Base-by-base conservation (phyloP, 2,888 invertebrate genomes). In the Dicyrtoma fusca region DNA sequence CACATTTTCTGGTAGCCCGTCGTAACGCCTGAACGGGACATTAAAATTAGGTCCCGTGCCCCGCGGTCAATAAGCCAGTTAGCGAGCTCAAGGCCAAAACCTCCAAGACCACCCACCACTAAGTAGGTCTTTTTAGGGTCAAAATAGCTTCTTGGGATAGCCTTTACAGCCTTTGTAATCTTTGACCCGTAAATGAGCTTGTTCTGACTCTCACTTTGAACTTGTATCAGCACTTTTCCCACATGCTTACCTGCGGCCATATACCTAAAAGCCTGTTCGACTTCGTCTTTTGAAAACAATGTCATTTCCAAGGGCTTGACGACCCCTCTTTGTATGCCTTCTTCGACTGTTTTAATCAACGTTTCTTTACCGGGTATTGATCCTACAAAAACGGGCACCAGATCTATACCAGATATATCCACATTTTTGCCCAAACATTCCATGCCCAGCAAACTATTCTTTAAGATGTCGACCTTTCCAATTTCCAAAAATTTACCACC, bases 371-470 rank as follows among this genome's bases (percentile, higher is more conserved):
- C 34, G 3, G 34, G 34, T 8, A 81, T 82, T 1, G 86, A 87
- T 79, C 91, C 87, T 78, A 91, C 93, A 87, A 97, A 94, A 74
- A 98, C 4, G 51, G 94, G 92, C 85, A 98, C 97, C 82, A 98
- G 86, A 53, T 97, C 87, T 78, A 97, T 97, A 85, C 97, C 97
- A 89, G 98, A 95, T 5, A 34, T 34, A n/a, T 95, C 90, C 17
- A 94, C 92, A 84, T 98, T 98, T 84, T 94, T 97, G 81, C 97
- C 85, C 86, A 98, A 96, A 21, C 97, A 84, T 0, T 94, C 88
- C 97, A 98, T 97, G 6, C 64, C 71, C 34, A 95, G 85, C n/a
- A 89, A 85, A 2, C 89, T 89, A 61, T 26, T 53, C 5, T 19
- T 11, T 21, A 45, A 26, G 1, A 21, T 13, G 44, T 69, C 59